Percentiles rank a stretch among this genome's conserved stretches.
Evolutionary conservation across 2,113 vertebrate species (phyloP).

Genomic region (Dasyornis broadbenti): DNA sequence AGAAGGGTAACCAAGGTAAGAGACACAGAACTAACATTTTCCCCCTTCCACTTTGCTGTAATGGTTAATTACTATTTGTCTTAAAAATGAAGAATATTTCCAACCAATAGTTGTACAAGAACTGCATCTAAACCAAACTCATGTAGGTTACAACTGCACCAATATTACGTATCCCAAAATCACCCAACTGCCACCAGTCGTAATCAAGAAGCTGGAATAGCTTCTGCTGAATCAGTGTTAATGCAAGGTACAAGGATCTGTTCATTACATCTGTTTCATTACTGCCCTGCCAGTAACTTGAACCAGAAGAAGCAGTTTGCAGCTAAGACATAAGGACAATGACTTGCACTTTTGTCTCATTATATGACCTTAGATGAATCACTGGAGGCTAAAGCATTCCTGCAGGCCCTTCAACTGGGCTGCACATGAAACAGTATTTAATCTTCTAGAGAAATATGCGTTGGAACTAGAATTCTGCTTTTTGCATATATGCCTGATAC

Average conservation of each 20-base stretch:
- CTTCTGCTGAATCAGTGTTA: not conserved
- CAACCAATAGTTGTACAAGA: not conserved
- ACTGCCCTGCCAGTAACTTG: not conserved
- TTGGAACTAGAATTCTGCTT: not conserved
- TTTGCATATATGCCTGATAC: not conserved
- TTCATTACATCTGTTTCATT: not conserved
- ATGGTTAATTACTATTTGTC: not conserved
- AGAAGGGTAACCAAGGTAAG: not conserved
- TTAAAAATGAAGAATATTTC: not conserved
- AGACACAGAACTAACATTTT: not conserved
- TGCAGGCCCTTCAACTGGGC: rapidly evolving
- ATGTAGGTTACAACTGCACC: not conserved
- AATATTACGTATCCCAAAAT: not conserved
- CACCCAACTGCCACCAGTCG: not conserved
- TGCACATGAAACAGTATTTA: not conserved
- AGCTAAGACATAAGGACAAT: not conserved
- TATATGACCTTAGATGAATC: not conserved
- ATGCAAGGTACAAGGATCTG: not conserved
- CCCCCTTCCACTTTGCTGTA: not conserved
- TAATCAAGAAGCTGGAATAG: not conserved
- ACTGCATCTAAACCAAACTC: not conserved
- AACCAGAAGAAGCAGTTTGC: not conserved
- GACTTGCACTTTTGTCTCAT: not conserved
- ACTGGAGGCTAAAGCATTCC: not conserved
- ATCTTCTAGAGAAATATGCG: not conserved